Conservation (phyloP, 2,888 invertebrate species). For the Nasonovia ribisnigri region DNA sequence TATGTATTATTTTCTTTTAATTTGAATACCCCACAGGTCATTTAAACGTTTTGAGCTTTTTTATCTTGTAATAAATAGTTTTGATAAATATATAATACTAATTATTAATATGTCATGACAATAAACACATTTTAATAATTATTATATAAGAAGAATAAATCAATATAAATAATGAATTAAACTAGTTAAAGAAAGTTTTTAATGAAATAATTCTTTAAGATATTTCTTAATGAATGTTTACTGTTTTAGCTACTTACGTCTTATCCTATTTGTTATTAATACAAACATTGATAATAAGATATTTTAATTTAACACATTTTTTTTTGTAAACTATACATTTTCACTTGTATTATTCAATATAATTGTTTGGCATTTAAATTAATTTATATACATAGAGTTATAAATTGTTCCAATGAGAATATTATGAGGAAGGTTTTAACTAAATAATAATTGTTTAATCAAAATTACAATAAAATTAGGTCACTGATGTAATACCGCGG, state of each 20-base stretch:
- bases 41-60: neutral
- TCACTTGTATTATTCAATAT: neutral
- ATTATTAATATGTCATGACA: neutral
- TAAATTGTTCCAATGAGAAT: neutral
- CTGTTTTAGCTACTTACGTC: neutral
- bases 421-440: neutral
- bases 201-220: neutral
- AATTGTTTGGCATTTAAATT: neutral
- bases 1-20: too few relatives aligned
- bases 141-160: neutral
- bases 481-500: neutral
- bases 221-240: neutral
- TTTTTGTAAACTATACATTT: neutral
- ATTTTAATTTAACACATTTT: neutral
- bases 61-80: neutral
- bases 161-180: neutral
- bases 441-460: slow-evolving; percentile 1
- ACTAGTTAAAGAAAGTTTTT: neutral
- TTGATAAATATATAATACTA: neutral
- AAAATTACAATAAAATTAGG: neutral
- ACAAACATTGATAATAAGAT: neutral
- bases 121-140: neutral
- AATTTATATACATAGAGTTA: neutral
- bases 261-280: neutral
- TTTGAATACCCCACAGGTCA: too few relatives aligned